Conservation (phyloP, 1,140 invertebrate species). For the Drosophila takahashii region DNA sequence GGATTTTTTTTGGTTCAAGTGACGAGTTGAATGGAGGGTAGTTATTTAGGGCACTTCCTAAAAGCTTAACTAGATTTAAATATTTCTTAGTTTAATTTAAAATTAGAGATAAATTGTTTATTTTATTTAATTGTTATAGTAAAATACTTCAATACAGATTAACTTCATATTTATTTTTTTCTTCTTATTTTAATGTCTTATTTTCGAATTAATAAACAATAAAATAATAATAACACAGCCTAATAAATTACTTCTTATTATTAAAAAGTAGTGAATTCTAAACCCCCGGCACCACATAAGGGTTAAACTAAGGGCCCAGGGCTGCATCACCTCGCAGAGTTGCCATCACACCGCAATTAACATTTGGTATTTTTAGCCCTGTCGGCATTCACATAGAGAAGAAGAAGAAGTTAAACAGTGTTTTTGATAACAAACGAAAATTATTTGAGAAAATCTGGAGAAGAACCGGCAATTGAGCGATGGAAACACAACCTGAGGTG, state of each 20-base stretch:
- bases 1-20: background rate
- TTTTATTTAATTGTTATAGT: too few relatives aligned
- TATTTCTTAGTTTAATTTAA: too few relatives aligned
- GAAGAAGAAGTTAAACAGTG: conserved; percentile 57
- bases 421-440: conserved; percentile 30
- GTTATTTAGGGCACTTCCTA: too few relatives aligned
- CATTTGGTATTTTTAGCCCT: conserved; percentile 28
- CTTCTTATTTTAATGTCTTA: too few relatives aligned
- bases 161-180: too few relatives aligned
- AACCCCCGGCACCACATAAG: too few relatives aligned
- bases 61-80: too few relatives aligned
- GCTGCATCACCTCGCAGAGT: conserved; percentile 13
- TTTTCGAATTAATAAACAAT: too few relatives aligned
- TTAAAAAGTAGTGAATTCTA: background rate
- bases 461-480: conserved; percentile 24
- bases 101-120: too few relatives aligned
- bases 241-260: too few relatives aligned
- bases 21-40: background rate
- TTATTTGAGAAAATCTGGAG: conserved; percentile 8
- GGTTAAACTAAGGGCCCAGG: conserved; percentile 21
- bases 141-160: too few relatives aligned
- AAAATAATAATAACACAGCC: too few relatives aligned
- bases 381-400: conserved; percentile 10
- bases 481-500: conserved; percentile 59
- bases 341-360: background rate